Percentiles rank a stretch among this genome's conserved stretches.
Evolutionary conservation across 1,140 invertebrate genomes (phyloP).

Genomic region (Nomia melanderi): DNA sequence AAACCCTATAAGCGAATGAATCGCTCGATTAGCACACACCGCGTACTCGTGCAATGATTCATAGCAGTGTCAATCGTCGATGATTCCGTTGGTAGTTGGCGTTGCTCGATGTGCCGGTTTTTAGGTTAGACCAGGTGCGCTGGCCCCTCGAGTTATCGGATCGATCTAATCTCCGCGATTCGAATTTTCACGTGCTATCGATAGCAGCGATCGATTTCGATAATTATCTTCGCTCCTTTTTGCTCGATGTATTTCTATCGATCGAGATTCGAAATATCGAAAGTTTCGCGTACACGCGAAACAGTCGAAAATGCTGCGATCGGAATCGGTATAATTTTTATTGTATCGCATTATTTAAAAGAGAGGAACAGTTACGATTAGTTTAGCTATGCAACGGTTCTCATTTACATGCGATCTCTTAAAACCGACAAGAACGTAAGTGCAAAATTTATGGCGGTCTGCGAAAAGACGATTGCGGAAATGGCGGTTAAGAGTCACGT

Average conservation of each 20-base stretch:
- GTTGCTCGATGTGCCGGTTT: constrained; percentile 11
- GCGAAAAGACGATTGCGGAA: neutral
- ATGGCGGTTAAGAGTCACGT: neutral
- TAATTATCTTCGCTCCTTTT: too few species aligned
- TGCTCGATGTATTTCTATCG: neutral
- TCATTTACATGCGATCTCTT: too few species aligned
- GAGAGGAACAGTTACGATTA: too few species aligned
- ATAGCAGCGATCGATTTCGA: neutral
- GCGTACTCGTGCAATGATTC: constrained; percentile 14
- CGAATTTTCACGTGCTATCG: neutral
- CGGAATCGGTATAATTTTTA: too few species aligned
- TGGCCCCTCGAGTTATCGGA: neutral
- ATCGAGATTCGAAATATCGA: neutral
- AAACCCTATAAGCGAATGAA: neutral
- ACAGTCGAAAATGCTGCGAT: too few species aligned
- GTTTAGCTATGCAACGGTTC: too few species aligned
- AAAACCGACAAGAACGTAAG: neutral
- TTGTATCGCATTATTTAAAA: too few species aligned
- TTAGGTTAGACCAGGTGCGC: constrained; percentile 34
- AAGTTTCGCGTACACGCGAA: neutral
- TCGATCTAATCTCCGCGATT: neutral
- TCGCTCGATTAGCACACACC: neutral
- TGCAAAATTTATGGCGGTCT: neutral
- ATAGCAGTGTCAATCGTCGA: neutral
- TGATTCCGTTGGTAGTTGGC: neutral